Evolutionary conservation across 2,797 vertebrate species (phyloP), one percentile per base, ranked within the genome.

Genomic region (Coranthus polyacanthus): DNA sequence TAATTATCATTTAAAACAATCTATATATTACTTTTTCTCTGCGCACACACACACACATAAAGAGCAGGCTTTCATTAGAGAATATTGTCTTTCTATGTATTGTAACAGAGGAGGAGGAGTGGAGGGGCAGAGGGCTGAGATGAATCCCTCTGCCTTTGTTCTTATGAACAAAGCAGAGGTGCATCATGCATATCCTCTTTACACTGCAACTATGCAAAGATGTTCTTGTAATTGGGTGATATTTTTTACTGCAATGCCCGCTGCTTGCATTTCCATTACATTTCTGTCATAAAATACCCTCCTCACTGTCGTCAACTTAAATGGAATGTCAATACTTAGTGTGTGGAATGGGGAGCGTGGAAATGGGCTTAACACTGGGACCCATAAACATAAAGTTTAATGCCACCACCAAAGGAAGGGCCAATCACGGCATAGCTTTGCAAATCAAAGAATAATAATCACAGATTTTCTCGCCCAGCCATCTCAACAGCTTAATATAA

Each of bases 301-400:
- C 78, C 65, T 81, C 45, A 47, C 80, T 78, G 78, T 90, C 78
- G 58, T 87, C 88, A 86, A 83, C 81, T 88, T 90, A 91, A 92
- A 91, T 90, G 75, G 77, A 89, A 92, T 73, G 87, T 86, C 87
- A 88, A 90, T 92, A 92, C 85, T 86, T 85, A 83, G 85, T 68
- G 67, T 82, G 79, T 87, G 81, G 71, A 91, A 86, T 81, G 75
- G 75, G 68, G 53, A 93, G 84, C 72, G 67, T 92, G 89, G 76
- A 93, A 93, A 93, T 92, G 84, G 68, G 89, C 81, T 94, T 91
- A 91, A 90, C 81, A 82, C 76, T 73, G 77, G 77, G 82, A 79
- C 76, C 78, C 79, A 84, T 92, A 91, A 92, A 93, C 83, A 92
- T 82, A 85, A 89, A 89, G 88, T 89, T 86, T 81, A 91, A 87